These are phyloP conservation scores for Drosophila mojavensis DNA, from an alignment of 1,140 invertebrate species.

Conservation along the genomic window DNA sequence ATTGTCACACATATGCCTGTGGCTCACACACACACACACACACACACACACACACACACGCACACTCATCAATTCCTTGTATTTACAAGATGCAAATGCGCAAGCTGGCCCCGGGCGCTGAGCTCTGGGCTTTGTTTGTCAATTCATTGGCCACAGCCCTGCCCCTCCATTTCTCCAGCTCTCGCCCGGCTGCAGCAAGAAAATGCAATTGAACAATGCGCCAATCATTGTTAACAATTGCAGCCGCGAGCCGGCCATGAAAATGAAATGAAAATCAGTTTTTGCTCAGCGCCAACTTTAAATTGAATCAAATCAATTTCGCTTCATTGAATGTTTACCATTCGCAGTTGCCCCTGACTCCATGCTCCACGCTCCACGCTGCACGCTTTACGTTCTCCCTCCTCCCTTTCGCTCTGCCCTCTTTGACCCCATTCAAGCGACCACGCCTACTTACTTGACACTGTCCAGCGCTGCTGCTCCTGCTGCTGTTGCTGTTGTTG, in stretches of 20 bases:
- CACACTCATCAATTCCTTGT: neutral
- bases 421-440: too few relatives aligned
- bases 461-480: neutral
- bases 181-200: neutral
- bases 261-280: slow-evolving; percentile 50
- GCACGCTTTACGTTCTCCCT: too few relatives aligned
- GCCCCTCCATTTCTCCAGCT: neutral
- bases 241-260: slow-evolving; percentile 41
- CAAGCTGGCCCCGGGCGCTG: neutral
- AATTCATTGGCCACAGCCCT: neutral
- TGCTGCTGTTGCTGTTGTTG: slow-evolving; percentile 2
- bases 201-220: slow-evolving; percentile 52
- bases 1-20: neutral
- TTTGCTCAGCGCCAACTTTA: slow-evolving; percentile 57
- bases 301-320: slow-evolving; percentile 78
- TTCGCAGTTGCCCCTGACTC: slow-evolving; percentile 17
- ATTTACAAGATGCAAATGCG: slow-evolving; percentile 39
- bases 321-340: slow-evolving; percentile 77
- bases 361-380: too few relatives aligned
- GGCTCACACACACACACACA: neutral
- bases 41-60: slow-evolving; percentile 1
- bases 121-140: neutral
- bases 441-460: neutral
- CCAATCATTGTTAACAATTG: slow-evolving; percentile 53
- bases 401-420: neutral